Conservation (phyloP, 2,888 invertebrate species). For the Isotomurus palustris region DNA sequence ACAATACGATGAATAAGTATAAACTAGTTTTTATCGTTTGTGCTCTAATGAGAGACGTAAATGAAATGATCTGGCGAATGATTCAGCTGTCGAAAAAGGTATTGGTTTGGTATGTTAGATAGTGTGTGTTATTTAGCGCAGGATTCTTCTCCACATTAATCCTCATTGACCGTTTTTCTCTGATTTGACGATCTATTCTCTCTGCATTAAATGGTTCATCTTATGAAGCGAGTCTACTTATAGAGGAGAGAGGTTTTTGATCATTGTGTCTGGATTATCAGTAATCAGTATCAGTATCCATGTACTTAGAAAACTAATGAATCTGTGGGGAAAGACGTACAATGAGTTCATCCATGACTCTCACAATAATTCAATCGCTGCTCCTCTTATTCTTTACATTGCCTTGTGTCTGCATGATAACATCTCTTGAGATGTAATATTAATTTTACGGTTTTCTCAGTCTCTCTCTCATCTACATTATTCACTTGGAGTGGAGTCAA, state of each 20-base stretch:
- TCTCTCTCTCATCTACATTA: background rate
- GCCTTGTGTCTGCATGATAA: background rate
- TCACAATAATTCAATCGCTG: constrained; percentile 3
- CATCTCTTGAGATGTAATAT: no score
- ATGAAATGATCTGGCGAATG: constrained; percentile 27
- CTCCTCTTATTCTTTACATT: background rate
- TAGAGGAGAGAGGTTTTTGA: background rate
- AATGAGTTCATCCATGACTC: no score
- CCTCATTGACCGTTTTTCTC: no score
- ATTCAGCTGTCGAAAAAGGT: constrained; percentile 33
- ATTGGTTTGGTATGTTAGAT: no score
- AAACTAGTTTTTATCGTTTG: constrained; percentile 41
- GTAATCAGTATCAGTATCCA: background rate
- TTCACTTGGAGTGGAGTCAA: no score
- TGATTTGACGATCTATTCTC: no score
- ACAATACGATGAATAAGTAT: no score
- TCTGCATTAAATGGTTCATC: no score
- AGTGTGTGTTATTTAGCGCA: background rate
- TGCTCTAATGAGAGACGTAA: constrained; percentile 37
- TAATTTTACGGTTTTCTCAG: no score
- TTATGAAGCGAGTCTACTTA: no score
- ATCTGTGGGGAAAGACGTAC: constrained; percentile 10
- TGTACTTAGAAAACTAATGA: constrained; percentile 6
- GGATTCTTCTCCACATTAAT: constrained; percentile 2
- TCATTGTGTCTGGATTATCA: background rate